Evolutionary conservation across 1,140 invertebrate species (phyloP).

Genomic region (Dendrolimus punctatus): DNA sequence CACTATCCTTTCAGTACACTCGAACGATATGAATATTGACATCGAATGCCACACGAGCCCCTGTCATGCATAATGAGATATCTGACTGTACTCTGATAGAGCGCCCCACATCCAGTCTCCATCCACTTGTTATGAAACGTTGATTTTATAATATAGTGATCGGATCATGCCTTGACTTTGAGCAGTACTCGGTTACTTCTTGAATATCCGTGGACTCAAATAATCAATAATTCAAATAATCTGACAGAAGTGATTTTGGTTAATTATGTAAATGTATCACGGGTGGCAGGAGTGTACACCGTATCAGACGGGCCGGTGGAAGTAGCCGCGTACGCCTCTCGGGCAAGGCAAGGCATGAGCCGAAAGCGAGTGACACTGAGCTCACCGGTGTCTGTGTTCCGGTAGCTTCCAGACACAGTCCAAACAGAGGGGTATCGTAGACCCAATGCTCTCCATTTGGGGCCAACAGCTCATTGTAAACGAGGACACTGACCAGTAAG

Average conservation of each 20-base stretch:
- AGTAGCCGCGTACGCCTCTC: background rate
- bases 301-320: too few species aligned
- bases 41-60: constrained; percentile 21
- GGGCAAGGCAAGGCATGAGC: constrained; percentile 13
- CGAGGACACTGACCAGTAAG: constrained; percentile 96
- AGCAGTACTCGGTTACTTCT: background rate
- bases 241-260: too few species aligned
- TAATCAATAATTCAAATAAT: too few species aligned
- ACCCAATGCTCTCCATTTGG: constrained; percentile 97
- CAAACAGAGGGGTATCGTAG: constrained; percentile 95
- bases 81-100: constrained; percentile 6
- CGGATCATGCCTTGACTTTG: constrained; percentile 12
- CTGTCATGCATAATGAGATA: constrained; percentile 5
- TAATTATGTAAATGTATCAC: too few species aligned
- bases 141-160: constrained; percentile 1
- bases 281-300: too few species aligned
- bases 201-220: too few species aligned
- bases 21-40: constrained; percentile 17
- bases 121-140: constrained; percentile 14
- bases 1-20: constrained; percentile 16
- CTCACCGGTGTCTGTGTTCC: constrained; percentile 59
- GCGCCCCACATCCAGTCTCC: constrained; percentile 3
- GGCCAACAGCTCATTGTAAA: constrained; percentile 96
- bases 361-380: constrained; percentile 14
- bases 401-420: constrained; percentile 93